These are phyloP conservation scores for Cranoglanis bouderius DNA, from an alignment of 2,113 vertebrate species.

Conservation along the genomic window DNA sequence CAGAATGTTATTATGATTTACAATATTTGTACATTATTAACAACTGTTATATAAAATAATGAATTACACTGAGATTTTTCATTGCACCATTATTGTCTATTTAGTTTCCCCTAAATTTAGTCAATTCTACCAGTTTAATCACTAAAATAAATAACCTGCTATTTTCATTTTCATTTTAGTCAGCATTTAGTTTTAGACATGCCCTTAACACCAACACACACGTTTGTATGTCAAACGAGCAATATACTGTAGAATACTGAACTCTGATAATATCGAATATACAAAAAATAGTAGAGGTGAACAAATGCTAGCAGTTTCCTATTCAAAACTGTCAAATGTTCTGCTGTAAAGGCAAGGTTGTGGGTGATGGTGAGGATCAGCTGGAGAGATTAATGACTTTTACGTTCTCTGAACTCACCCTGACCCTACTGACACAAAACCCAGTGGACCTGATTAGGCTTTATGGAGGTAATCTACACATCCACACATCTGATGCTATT, in stretches of 20 bases:
- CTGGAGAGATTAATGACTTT: slow-evolving; percentile 38
- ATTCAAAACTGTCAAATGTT: background rate
- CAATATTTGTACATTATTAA: background rate
- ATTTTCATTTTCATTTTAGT: background rate
- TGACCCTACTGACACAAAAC: slow-evolving; percentile 45
- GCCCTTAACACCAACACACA: background rate
- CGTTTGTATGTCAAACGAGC: background rate
- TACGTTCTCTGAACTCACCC: slow-evolving; percentile 39
- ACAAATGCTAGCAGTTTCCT: background rate
- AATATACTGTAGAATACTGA: background rate
- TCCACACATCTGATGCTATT: slow-evolving; percentile 15
- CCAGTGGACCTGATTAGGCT: slow-evolving; percentile 23
- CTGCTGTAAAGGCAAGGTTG: background rate
- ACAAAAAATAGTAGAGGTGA: background rate
- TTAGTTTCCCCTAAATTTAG: background rate
- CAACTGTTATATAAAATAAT: background rate
- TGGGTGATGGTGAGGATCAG: slow-evolving; percentile 20
- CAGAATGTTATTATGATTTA: background rate
- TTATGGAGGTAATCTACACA: background rate
- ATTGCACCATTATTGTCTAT: background rate
- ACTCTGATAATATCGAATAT: background rate
- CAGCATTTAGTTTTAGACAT: background rate
- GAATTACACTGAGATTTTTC: background rate
- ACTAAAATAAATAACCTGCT: background rate
- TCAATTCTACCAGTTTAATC: background rate